These are phyloP conservation scores for Xanthia togata DNA, from an alignment of 2,888 invertebrate species.

Conservation along the genomic window DNA sequence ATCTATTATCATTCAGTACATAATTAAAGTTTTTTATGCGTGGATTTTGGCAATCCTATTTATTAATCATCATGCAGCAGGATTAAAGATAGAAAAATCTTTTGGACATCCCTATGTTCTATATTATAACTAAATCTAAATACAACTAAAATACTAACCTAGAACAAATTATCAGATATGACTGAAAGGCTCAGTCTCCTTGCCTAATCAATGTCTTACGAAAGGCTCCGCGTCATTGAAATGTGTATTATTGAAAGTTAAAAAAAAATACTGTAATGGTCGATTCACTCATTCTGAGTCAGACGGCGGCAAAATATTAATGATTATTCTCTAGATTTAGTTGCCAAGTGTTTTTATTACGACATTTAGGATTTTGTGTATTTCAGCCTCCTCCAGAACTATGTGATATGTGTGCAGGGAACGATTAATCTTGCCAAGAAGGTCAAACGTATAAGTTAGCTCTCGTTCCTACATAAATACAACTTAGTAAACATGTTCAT, in stretches of 20 bases:
- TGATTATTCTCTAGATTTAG: slow-evolving; percentile 44
- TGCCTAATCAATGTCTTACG: slow-evolving; percentile 43
- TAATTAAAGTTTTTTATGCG: neutral
- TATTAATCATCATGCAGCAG: neutral
- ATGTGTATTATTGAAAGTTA: slow-evolving; percentile 37
- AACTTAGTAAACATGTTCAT: slow-evolving; percentile 9
- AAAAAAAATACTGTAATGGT: slow-evolving; percentile 37
- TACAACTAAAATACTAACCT: neutral
- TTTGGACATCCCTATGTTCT: neutral
- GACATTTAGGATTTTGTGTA: slow-evolving; percentile 30
- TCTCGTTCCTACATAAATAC: slow-evolving; percentile 5
- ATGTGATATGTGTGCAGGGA: slow-evolving; percentile 1
- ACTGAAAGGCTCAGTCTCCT: slow-evolving; percentile 23
- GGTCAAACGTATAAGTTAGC: slow-evolving; percentile 20
- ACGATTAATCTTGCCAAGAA: slow-evolving; percentile 34
- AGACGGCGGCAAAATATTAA: slow-evolving; percentile 47
- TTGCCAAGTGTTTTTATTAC: slow-evolving; percentile 55
- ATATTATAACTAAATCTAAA: neutral
- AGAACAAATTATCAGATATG: slow-evolving; percentile 16
- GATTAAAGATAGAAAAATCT: neutral
- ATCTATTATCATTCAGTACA: neutral
- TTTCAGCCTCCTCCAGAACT: slow-evolving; percentile 2
- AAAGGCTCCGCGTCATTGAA: slow-evolving; percentile 48
- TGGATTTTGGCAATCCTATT: neutral
- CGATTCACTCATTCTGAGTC: slow-evolving; percentile 51